Base-by-base conservation (phyloP, 2,888 invertebrate species). In the Platynereis dumerilii region DNA sequence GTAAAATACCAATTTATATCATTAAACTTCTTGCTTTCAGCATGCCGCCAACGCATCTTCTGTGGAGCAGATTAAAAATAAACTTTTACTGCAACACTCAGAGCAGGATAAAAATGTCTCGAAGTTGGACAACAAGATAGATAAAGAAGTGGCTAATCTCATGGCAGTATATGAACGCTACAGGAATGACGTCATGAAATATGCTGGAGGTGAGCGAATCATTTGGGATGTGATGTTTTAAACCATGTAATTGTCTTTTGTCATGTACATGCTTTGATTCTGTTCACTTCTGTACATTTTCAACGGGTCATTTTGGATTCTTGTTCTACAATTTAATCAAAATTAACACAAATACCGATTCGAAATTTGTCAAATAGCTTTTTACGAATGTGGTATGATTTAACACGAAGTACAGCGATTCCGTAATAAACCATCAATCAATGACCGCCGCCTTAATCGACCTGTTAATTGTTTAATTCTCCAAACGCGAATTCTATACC, bases 151-250 rank as follows among this genome's bases (percentile, higher is more conserved):
- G 1, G 81, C 82, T 5, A 79, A 78, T 59, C 69, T 82, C 48
- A 70, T 76, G 27, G 82, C 83, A 15, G 76, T 74, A 12, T 80
- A 77, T 71, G 84, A 84, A 72, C 72, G 78, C 45, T 78, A 83
- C 65, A 76, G 79, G 67, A 82, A 82, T 72, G 82, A 83, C 71
- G 72, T 79, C 22, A 72, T 78, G 58, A 83, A 80, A 69, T 81
- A 77, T 70, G 74, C 79, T 56, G 78, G 74, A 66, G 83, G 83
- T 81, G 67, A 67, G 75, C 65, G 20, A 12, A 27, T n/a, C 20
- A 2, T 59, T 5, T 57, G 3, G 1, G n/a, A n/a, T 17, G 26
- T 60, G 1, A 24, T 28, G 20, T 58, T 34, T 2, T n/a, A 39
- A n/a, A 42, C 2, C 39, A 22, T 53, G 10, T 53, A 10, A 56